Base-by-base conservation (phyloP, 2,797 vertebrate genomes). In the Vultur gryphus region DNA sequence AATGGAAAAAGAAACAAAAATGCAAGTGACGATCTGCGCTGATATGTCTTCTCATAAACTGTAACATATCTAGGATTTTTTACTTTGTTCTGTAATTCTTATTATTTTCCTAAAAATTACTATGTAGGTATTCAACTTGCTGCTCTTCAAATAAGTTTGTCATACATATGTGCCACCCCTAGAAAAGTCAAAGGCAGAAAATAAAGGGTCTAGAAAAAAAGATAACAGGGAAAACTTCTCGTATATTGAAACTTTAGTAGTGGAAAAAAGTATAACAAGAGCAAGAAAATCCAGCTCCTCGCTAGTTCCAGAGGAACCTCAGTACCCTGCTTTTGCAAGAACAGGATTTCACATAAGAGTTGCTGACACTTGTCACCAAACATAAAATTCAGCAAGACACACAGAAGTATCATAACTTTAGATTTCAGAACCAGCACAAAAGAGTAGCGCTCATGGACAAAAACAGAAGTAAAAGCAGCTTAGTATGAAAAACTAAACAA, bases 361-460 rank as follows among this genome's bases (percentile, higher is more conserved):
- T 39, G 49, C 49, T 57, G 41, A n/a, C 3, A 5, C 31, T 52
- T 73, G 29, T 35, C 29, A 41, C 21, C 39, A 72, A n/a, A 29
- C 6, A 46, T 2, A 11, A 4, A 10, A 6, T 16, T 62, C 25
- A 44, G 20, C 17, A 55, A 73, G 23, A 48, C 6, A 19, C 21
- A 10, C 23, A 7, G 2, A 16, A 46, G 21, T 16, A n/a, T 10
- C 20, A 0, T 31, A 25, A 49, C 4, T 49, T 61, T 16, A 6
- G 2, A 69, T 49, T 67, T 41, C 29, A 31, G 24, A 80, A n/a
- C 15, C 26, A 62, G 29, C 19, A 51, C 24, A 31, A 13, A 28
- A 39, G 2, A n/a, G 13, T 3, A 10, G 7, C 1, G 0, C 19
- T 44, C 16, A 39, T 2, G 1, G 15, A 41, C 5, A 26, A 64